Base-by-base conservation (phyloP, 2,888 invertebrate genomes). In the Hybos culiciformis region DNA sequence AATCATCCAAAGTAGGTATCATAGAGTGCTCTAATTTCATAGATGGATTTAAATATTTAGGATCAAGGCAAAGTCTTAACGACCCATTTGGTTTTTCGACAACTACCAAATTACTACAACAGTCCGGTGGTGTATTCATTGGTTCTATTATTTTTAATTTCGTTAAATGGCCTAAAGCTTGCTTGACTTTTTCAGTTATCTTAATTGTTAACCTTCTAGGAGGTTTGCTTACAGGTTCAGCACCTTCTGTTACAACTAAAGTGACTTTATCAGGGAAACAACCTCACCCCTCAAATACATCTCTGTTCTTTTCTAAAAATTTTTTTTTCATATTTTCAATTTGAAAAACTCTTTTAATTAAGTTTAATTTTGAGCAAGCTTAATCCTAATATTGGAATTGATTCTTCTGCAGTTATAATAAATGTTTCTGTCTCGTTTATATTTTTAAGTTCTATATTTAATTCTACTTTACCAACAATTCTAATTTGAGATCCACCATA, bases 61-160 rank as follows among this genome's bases (percentile, higher is more conserved):
- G 55, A 37, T 57, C 55, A 36, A 58, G 37, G 45, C 57, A 57
- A 8, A 57, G 21, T 21, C 56, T 36, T n/a, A 56, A 23, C 6
- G 45, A 47, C 11, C 44, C 45, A 46, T 55, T 47, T 17, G 50
- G 14, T 31, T 47, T 47, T 43, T 47, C 43, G 8, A 38, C 50
- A 5, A 42, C 29, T 12, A 45, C 45, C 15, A 45, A 40, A 18
- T 36, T 36, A 44, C 14, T 23, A 4, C 21, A 4, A 21, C 37
- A 37, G n/a, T 37, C 23, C 7, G 14, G 7, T 15, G 37, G 23
- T 15, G n/a, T 6, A 37, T 23, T 4, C 17, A 17, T 20, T 38
- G 4, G 24, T 26, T 38, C 26, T 6, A 38, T 38, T 11, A 38
- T 38, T n/a, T 26, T 11, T 12, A 20, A 2, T 19, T 36, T 17